These are phyloP conservation scores for Psittacula cyanocephala DNA, from an alignment of 2,113 vertebrate genomes.

Conservation along the genomic window DNA sequence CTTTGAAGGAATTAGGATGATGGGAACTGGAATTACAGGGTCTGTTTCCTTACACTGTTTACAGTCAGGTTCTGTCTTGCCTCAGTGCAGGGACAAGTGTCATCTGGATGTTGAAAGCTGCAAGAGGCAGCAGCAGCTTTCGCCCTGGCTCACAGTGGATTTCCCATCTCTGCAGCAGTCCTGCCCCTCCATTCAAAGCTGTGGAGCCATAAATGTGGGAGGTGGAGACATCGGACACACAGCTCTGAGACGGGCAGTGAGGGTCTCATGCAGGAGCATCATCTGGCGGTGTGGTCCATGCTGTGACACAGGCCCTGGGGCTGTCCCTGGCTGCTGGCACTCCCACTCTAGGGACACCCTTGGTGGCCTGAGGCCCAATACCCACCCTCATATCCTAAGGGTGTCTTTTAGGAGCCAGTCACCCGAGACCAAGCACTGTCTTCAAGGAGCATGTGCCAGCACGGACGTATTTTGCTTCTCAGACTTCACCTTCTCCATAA, in stretches of 20 bases:
- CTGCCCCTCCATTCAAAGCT: not conserved
- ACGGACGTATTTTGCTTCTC: not conserved
- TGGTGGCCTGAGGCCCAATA: not conserved
- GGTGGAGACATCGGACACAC: not conserved
- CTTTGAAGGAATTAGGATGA: not conserved
- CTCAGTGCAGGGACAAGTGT: not conserved
- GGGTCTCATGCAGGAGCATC: not conserved
- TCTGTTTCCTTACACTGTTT: not conserved
- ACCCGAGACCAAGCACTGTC: not conserved
- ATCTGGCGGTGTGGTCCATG: rapidly evolving
- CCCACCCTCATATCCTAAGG: not conserved
- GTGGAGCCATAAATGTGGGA: not conserved
- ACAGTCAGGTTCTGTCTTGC: not conserved
- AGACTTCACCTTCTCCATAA: not conserved
- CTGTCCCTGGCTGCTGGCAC: not conserved
- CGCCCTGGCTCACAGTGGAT: not conserved
- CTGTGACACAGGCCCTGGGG: not conserved
- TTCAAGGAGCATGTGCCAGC: not conserved
- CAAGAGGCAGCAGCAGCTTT: not conserved
- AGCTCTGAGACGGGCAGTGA: not conserved
- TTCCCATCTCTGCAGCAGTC: not conserved
- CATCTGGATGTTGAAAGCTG: not conserved
- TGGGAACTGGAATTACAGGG: not conserved
- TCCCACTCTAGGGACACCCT: not conserved
- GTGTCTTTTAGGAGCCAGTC: not conserved